These are phyloP conservation scores for Athalia cordata DNA, from an alignment of 2,888 invertebrate genomes.

Conservation along the genomic window DNA sequence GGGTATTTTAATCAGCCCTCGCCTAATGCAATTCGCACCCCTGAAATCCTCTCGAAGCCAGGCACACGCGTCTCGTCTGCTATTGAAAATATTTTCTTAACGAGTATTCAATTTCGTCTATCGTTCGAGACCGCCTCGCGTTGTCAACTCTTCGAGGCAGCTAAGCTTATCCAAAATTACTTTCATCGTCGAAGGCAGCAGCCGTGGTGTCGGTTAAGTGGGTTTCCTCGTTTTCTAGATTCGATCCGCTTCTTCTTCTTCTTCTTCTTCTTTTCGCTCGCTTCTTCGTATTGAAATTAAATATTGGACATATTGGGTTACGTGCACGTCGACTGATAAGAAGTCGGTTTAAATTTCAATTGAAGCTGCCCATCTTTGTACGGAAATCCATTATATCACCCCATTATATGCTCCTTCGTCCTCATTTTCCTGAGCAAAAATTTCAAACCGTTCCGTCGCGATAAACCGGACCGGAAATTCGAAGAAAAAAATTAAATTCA, in stretches of 20 bases:
- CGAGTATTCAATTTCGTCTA: conserved; percentile 60
- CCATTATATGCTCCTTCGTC: neutral
- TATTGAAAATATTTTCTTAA: conserved; percentile 59
- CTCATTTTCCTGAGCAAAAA: conserved; percentile 6
- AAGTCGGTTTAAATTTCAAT: conserved; percentile 36
- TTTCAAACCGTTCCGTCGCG: neutral
- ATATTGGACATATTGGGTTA: conserved; percentile 22
- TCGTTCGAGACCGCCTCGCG: conserved; percentile 3
- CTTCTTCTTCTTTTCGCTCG: neutral
- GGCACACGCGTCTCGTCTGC: conserved; percentile 14
- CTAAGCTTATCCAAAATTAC: conserved; percentile 36
- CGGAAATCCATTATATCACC: neutral
- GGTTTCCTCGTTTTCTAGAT: conserved; percentile 18
- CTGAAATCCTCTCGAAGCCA: conserved; percentile 22
- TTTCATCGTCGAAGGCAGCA: neutral
- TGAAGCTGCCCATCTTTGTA: neutral
- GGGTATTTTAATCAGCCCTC: conserved; percentile 30
- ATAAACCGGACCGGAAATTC: neutral
- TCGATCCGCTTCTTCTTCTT: conserved; percentile 18
- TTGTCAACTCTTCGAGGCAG: conserved; percentile 10
- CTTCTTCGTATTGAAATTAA: conserved; percentile 25
- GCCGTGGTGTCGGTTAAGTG: conserved; percentile 27
- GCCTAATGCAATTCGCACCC: conserved; percentile 38
- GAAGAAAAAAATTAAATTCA: neutral
- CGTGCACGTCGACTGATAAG: conserved; percentile 18